Evolutionary conservation across 2,888 invertebrate genomes (phyloP), one percentile per base, ranked within the genome.

Genomic region (Drosophila sordidula): DNA sequence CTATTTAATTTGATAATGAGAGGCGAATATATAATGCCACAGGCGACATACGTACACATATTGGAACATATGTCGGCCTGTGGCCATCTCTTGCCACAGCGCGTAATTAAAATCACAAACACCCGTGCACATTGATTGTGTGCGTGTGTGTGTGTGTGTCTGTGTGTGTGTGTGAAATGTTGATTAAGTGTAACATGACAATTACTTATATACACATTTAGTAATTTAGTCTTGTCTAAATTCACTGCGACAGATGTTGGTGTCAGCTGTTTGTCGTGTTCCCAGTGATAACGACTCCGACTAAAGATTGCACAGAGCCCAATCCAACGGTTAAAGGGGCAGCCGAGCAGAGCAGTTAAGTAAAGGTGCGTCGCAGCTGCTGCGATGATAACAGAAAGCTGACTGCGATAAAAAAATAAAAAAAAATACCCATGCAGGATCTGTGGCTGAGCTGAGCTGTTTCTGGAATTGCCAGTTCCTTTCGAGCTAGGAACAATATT

Each of bases 101-200:
- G 47, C 57, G 71, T 64, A 71, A 71, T 65, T 68, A 75, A 64
- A 71, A 63, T 51, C 70, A 41, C 41, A 63, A 38, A 62, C 29
- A 47, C 46, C n/a, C 32, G 18, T 6, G 12, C 44, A 39, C 54
- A 61, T 14, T 54, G 34, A 50, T 26, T 64, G 38, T 61, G 58
- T 61, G n/a, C 59, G 45, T 58, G 41, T 62, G 57, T 59, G 18
- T n/a, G 25, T 42, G 26, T 34, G 42, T 63, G 18, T 63, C 42
- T 64, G 38, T 61, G 58, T 61, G n/a, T 63, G 45, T 58, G 41
- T 62, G 57, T 59, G 18, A 63, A 71, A 55, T 57, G 78, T 80
- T 80, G 82, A 86, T 86, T 80, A 78, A 78, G 80, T 80, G 78
- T 64, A 78, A 86, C 84, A 86, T 77, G 69, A 86, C 84, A 84